These are phyloP conservation scores for Hyposoter dolosus DNA, from an alignment of 2,888 invertebrate genomes.

Conservation along the genomic window DNA sequence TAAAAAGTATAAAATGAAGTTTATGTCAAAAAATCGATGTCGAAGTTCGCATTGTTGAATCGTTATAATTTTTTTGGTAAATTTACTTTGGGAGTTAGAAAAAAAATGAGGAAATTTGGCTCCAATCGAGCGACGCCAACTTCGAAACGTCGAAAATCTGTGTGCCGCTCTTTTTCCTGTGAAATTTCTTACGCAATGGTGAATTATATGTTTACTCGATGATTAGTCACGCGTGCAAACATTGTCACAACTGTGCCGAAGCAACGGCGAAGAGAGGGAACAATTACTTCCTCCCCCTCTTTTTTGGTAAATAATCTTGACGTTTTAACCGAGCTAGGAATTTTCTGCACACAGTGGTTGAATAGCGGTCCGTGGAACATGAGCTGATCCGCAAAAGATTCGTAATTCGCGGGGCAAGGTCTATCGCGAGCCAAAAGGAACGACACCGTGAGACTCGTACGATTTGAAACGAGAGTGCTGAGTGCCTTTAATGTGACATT, in stretches of 20 bases:
- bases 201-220: conserved; percentile 8
- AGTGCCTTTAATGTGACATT: conserved; percentile 22
- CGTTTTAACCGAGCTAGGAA: background rate
- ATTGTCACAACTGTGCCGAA: conserved; percentile 9
- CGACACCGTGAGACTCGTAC: conserved; percentile 25
- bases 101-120: no score
- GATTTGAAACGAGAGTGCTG: conserved; percentile 11
- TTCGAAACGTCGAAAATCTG: background rate
- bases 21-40: background rate
- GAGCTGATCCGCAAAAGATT: conserved; percentile 35
- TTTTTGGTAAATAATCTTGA: background rate
- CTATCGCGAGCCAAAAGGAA: background rate
- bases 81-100: no score
- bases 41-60: no score
- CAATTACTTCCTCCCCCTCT: background rate
- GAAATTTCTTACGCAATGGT: background rate
- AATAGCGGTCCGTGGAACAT: conserved; percentile 22
- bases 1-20: no score
- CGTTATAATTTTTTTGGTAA: no score
- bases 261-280: background rate
- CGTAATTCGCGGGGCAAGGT: background rate
- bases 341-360: conserved; percentile 25
- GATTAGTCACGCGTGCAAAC: conserved; percentile 30
- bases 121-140: no score
- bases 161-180: background rate